Evolutionary conservation across 2,888 invertebrate genomes (phyloP), one percentile per base, ranked within the genome.

Genomic region (Tenthredo scrophulariae): DNA sequence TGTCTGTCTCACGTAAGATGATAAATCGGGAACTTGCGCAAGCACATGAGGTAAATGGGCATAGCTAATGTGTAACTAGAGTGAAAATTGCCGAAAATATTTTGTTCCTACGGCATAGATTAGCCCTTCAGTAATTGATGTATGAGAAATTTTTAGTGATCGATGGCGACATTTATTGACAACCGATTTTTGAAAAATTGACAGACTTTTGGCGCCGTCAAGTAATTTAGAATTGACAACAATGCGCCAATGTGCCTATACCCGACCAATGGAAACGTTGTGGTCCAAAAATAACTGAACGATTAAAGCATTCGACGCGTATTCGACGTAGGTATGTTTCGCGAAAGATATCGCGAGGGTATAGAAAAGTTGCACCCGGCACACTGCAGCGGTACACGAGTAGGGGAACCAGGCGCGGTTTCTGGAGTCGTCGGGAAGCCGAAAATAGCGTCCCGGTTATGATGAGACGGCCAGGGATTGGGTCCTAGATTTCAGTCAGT

Each of bases 401-500:
- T 88, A 87, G 87, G 87, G 86, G 86, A 86, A 86, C 86, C 87
- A 90, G 87, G 88, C 88, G 88, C 89, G 90, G 90, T 89, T 91
- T 92, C 92, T 92, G 92, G 92, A 92, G 92, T 92, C 92, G 92
- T 92, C 90, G 92, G 91, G 92, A 91, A 90, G 91, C 92, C 92
- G 91, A 93, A 93, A 93, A 93, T 93, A 93, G 93, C 92, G 91
- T 91, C 91, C 91, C 92, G 91, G 92, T 83, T 93, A 92, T 92
- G 93, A 89, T 87, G 93, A 91, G 93, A 93, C 91, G 93, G 92
- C 92, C 93, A 91, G 92, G 91, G 90, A 88, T 87, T 90, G 91
- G 92, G 91, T 93, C 91, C 92, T 92, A 92, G 93, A 92, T 93
- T 93, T 93, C 93, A 93, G 93, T 93, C 92, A 93, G 93, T 93